phyloP scores from a whole-genome alignment of 2,797 vertebrate genomes.

The Notoglanidium macrostoma region DNA sequence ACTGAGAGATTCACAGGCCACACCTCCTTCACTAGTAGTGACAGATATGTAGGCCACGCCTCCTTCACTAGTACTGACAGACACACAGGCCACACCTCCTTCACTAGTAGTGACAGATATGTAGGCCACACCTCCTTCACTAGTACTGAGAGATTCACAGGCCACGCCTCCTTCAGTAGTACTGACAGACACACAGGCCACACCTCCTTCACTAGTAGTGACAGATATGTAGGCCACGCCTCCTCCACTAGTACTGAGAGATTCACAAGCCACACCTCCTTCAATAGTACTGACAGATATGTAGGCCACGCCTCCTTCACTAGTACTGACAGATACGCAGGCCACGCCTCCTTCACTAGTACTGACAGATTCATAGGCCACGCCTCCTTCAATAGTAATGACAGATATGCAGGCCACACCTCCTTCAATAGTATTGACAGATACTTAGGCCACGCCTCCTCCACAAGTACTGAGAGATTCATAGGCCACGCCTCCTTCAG shows the following conservation, averaged over 20 bases:
- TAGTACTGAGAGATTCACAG: too few species aligned
- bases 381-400: background rate
- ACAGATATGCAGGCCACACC: too few species aligned
- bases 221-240: background rate
- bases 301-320: background rate
- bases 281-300: background rate
- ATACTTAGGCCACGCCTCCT: background rate
- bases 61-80: background rate
- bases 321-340: background rate
- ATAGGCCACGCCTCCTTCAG: background rate
- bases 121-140: background rate
- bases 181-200: background rate
- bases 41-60: background rate
- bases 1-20: background rate
- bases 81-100: background rate
- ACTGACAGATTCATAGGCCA: background rate
- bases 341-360: background rate
- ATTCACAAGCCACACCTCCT: background rate
- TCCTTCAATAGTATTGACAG: too few species aligned
- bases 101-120: background rate
- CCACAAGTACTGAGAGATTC: background rate
- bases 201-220: background rate
- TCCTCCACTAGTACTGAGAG: background rate
- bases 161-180: background rate
- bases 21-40: background rate